Evolutionary conservation across 2,888 invertebrate species (phyloP).

Genomic region (Rotaria magnacalcarata): DNA sequence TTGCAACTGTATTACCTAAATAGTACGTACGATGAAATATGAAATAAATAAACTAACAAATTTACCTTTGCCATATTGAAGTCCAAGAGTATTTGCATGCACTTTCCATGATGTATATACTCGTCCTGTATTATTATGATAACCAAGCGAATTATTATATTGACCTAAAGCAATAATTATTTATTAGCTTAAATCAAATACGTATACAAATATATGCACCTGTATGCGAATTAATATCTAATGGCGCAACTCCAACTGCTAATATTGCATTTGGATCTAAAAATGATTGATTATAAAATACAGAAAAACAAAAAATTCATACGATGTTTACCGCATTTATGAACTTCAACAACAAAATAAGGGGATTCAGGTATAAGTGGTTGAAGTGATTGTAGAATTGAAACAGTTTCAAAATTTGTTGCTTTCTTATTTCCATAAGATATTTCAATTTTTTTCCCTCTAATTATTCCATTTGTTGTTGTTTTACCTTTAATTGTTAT

Average conservation of each 20-base stretch:
- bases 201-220: neutral
- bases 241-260: neutral
- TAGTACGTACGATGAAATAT: neutral
- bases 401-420: neutral
- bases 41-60: neutral
- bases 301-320: too few relatives aligned
- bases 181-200: too few relatives aligned
- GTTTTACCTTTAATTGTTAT: neutral
- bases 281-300: too few relatives aligned
- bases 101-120: conserved; percentile 53
- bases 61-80: conserved; percentile 52
- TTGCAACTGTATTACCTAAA: conserved; percentile 54
- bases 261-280: conserved; percentile 17
- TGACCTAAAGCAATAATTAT: conserved; percentile 50
- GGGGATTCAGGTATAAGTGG: conserved; percentile 29
- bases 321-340: neutral
- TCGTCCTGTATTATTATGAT: conserved; percentile 53
- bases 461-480: neutral
- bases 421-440: conserved; percentile 18
- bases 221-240: neutral
- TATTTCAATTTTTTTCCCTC: conserved; percentile 15
- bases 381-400: conserved; percentile 10
- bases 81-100: conserved; percentile 52
- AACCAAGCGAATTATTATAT: conserved; percentile 56
- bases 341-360: conserved; percentile 19